These are phyloP conservation scores for Pogonognathellus flavescens DNA, from an alignment of 1,140 invertebrate genomes.

Conservation along the genomic window DNA sequence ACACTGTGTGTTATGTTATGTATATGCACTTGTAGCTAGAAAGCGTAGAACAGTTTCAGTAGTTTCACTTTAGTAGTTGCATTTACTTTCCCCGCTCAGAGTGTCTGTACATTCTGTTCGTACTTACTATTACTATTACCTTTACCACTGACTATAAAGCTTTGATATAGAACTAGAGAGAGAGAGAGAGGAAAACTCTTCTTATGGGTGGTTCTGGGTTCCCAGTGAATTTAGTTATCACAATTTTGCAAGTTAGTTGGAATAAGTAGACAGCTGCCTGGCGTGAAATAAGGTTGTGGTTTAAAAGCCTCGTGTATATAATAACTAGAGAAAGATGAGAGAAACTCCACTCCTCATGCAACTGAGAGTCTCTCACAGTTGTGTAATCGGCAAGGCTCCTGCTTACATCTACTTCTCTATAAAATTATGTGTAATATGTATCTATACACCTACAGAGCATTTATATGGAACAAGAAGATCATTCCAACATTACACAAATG, in stretches of 20 bases:
- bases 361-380: background rate
- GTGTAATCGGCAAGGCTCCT: slow-evolving; percentile 25
- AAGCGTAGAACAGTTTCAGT: too few species aligned
- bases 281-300: slow-evolving; percentile 63
- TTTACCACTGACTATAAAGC: too few species aligned
- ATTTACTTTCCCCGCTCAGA: too few species aligned
- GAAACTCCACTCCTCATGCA: background rate
- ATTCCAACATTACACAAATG: too few species aligned
- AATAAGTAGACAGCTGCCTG: slow-evolving; percentile 60
- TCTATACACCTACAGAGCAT: too few species aligned
- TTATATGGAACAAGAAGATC: too few species aligned
- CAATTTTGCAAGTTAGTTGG: slow-evolving; percentile 61
- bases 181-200: background rate
- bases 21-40: too few species aligned
- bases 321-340: slow-evolving; percentile 32
- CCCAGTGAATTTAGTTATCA: slow-evolving; percentile 56
- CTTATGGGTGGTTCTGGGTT: background rate
- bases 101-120: too few species aligned
- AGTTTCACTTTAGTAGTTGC: too few species aligned
- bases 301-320: slow-evolving; percentile 51
- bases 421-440: background rate
- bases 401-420: slow-evolving; percentile 2
- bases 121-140: too few species aligned
- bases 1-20: too few species aligned
- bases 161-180: too few species aligned